Conservation (phyloP, 2,797 vertebrate species). For the Falco berigora region DNA sequence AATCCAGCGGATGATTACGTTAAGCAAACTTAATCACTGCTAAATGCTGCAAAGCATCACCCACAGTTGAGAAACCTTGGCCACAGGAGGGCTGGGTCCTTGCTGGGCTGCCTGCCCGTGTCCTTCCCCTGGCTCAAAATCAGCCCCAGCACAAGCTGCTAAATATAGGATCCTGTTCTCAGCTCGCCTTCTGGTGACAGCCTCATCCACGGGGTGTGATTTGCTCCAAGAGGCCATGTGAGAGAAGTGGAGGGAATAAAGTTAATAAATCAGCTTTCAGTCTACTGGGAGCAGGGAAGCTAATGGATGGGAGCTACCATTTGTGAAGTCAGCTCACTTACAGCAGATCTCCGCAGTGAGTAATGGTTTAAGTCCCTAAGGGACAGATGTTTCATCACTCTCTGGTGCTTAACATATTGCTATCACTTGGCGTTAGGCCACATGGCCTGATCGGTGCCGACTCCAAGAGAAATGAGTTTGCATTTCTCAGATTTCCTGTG, state of each 20-base stretch:
- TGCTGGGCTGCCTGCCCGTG: not conserved
- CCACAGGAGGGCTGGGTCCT: accelerated
- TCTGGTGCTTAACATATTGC: not conserved
- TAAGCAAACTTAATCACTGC: not conserved
- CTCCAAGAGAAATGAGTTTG: not conserved
- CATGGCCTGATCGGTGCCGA: accelerated
- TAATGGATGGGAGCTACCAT: not conserved
- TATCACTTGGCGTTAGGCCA: not conserved
- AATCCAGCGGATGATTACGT: not conserved
- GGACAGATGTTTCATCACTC: not conserved
- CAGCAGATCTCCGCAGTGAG: not conserved
- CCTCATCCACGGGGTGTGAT: accelerated
- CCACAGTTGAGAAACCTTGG: accelerated
- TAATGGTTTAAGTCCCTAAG: not conserved
- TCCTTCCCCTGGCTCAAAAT: not conserved
- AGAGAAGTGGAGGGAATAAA: not conserved
- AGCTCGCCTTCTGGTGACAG: accelerated
- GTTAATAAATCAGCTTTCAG: not conserved
- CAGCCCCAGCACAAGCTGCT: not conserved
- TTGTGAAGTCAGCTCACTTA: not conserved
- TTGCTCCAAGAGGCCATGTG: not conserved
- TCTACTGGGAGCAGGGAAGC: not conserved
- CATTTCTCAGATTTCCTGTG: not conserved
- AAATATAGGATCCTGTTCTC: not conserved
- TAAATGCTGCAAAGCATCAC: accelerated